Conservation (phyloP, 2,888 invertebrate species). For the Drosophila aldrichi region DNA sequence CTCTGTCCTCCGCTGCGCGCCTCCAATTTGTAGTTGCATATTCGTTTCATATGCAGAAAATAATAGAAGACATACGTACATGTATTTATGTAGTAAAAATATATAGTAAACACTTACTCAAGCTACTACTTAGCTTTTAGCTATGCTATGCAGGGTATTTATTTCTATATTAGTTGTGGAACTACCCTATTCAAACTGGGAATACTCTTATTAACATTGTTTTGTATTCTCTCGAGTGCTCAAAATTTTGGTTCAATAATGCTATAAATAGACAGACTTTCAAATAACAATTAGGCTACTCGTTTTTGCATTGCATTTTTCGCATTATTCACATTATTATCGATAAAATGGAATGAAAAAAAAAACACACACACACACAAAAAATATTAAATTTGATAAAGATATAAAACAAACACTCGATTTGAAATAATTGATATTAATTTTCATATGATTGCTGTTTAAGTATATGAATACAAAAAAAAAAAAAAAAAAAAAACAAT, state of each 20-base stretch:
- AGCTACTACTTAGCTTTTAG: neutral
- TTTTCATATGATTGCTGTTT: neutral
- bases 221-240: too few relatives aligned
- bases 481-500: neutral
- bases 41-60: neutral
- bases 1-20: neutral
- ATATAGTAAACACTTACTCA: neutral
- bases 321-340: neutral
- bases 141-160: too few relatives aligned
- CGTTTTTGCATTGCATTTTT: neutral
- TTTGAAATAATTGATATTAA: constrained; percentile 17
- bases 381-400: neutral
- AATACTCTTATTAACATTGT: too few relatives aligned
- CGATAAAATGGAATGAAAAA: too few relatives aligned
- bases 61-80: neutral
- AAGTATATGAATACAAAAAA: neutral
- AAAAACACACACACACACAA: too few relatives aligned
- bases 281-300: neutral
- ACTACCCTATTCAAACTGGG: too few relatives aligned
- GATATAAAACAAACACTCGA: neutral
- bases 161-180: too few relatives aligned
- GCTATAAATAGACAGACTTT: too few relatives aligned
- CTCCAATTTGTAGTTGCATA: neutral
- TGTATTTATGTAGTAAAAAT: neutral
- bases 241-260: too few relatives aligned